Evolutionary conservation across 2,113 vertebrate species (phyloP).

Genomic region (Caretta caretta): DNA sequence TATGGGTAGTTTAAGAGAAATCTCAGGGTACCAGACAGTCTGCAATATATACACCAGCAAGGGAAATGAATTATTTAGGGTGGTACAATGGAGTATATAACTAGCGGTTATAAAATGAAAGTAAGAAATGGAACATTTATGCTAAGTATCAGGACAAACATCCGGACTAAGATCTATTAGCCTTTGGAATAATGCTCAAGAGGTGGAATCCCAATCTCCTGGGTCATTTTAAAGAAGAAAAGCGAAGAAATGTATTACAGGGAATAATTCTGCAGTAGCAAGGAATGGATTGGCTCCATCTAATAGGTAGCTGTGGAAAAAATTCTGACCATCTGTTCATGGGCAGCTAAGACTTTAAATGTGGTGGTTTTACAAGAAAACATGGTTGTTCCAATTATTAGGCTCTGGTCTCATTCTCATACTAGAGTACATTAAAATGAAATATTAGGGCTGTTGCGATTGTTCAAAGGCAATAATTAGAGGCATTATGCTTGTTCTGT

Average conservation of each 20-base stretch:
- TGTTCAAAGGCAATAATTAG: neutral
- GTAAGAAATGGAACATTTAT: conserved; percentile 7
- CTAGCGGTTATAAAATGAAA: conserved; percentile 35
- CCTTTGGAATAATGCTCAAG: conserved; percentile 35
- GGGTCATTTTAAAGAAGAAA: neutral
- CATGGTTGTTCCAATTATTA: neutral
- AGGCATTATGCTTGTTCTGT: rapidly evolving
- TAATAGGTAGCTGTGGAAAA: neutral
- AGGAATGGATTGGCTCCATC: conserved; percentile 12
- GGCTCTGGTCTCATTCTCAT: neutral
- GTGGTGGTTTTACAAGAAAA: neutral
- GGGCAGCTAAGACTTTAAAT: neutral
- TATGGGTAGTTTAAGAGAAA: neutral
- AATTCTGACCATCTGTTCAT: neutral
- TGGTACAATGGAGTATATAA: neutral
- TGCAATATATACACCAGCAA: rapidly evolving
- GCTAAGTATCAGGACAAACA: conserved; percentile 17
- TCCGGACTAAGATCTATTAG: conserved; percentile 40
- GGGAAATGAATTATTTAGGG: conserved; percentile 58
- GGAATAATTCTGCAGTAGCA: neutral
- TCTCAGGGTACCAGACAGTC: neutral
- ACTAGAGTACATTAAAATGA: neutral
- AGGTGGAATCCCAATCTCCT: conserved; percentile 1
- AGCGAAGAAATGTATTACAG: conserved; percentile 2
- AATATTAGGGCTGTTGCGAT: neutral